These are phyloP conservation scores for Trissolcus brochymenae DNA, from an alignment of 2,888 invertebrate species.

Conservation along the genomic window DNA sequence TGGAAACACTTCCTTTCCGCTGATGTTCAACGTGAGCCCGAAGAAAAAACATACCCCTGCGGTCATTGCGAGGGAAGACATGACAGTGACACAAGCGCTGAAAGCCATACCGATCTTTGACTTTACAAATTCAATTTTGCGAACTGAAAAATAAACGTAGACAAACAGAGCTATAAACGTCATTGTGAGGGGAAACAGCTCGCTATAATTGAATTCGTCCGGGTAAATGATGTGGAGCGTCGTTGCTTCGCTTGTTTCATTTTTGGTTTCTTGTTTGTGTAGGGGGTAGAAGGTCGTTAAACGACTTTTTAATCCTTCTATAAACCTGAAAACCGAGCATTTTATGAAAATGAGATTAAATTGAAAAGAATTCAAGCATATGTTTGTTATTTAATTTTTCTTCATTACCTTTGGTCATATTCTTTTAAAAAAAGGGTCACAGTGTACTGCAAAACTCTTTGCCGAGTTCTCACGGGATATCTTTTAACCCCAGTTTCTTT, in stretches of 20 bases:
- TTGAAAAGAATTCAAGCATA: not conserved
- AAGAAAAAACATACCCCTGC: constrained; percentile 92
- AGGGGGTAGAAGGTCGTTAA: constrained; percentile 84
- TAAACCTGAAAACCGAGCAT: constrained; percentile 79
- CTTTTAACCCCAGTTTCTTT: constrained; percentile 93
- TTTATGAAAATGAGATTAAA: not conserved
- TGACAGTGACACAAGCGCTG: constrained; percentile 91
- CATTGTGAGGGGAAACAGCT: constrained; percentile 89
- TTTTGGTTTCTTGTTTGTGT: constrained; percentile 79
- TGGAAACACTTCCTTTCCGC: constrained; percentile 94
- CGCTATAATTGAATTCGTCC: constrained; percentile 89
- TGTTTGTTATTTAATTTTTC: not conserved
- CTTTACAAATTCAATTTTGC: constrained; percentile 95
- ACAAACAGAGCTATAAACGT: constrained; percentile 91
- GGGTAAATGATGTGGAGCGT: constrained; percentile 91
- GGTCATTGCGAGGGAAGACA: constrained; percentile 93
- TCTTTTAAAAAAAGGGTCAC: constrained; percentile 90
- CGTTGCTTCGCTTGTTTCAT: constrained; percentile 69
- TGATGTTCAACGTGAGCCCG: constrained; percentile 87
- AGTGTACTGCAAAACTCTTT: constrained; percentile 92
- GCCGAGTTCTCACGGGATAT: constrained; percentile 89
- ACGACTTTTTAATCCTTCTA: constrained; percentile 84
- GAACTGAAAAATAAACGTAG: constrained; percentile 96
- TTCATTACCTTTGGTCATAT: constrained; percentile 84
- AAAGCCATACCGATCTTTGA: constrained; percentile 92